Conservation (phyloP, 2,888 invertebrate species). For the Nephrocerus scutellatus region DNA sequence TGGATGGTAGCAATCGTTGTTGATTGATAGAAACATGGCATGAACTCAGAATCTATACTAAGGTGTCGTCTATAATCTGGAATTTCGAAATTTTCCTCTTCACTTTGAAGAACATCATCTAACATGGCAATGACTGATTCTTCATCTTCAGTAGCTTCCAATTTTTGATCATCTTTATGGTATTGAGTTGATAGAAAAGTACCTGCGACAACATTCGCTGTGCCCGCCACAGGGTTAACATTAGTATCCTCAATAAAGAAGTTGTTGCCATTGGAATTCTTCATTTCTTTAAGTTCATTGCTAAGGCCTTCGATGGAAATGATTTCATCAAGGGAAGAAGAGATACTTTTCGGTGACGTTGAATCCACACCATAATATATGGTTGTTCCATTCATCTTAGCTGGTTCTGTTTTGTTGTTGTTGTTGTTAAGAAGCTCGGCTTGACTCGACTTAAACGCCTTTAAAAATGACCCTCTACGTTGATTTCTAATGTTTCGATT, state of each 20-base stretch:
- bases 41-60: constrained; percentile 38
- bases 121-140: constrained; percentile 40
- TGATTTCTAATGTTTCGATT: constrained; percentile 32
- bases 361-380: no score
- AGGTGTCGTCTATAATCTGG: constrained; percentile 25
- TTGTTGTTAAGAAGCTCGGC: neutral
- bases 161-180: constrained; percentile 5
- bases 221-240: constrained; percentile 22
- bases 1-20: constrained; percentile 41
- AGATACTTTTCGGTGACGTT: no score
- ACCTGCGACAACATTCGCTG: neutral
- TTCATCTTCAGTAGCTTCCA: constrained; percentile 29
- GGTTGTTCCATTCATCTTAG: constrained; percentile 3
- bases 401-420: neutral
- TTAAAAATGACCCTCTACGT: constrained; percentile 28
- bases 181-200: constrained; percentile 11
- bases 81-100: constrained; percentile 27
- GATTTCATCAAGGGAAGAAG: constrained; percentile 37
- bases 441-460: constrained; percentile 22
- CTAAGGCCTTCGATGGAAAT: constrained; percentile 34
- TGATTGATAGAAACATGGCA: constrained; percentile 38
- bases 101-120: constrained; percentile 39
- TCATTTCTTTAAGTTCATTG: constrained; percentile 35
- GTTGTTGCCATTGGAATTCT: constrained; percentile 37
- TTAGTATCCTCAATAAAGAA: constrained; percentile 36